A percentile compares a stretch with the other conserved stretches of the same genome.
Conservation (phyloP, 2,888 invertebrate genomes). For the Alentia gelatinosa region DNA sequence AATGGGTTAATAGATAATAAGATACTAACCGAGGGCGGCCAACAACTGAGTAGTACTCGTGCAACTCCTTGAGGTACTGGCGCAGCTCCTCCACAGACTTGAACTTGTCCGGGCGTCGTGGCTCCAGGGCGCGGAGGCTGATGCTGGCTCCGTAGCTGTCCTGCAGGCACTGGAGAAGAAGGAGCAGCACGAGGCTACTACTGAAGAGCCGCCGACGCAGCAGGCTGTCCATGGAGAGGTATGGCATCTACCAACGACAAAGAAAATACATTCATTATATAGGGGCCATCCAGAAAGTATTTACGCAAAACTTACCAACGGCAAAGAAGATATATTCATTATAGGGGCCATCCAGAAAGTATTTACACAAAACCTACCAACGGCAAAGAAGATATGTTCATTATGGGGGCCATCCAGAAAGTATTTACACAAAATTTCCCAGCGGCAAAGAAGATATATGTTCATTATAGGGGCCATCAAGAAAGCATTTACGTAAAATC, state of each 20-base stretch:
- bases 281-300: too few relatives aligned
- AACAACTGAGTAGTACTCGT: slow-evolving; percentile 44
- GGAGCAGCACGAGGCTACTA: not conserved
- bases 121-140: slow-evolving; percentile 5
- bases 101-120: slow-evolving; percentile 15
- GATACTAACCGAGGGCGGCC: not conserved
- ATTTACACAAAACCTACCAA: too few relatives aligned
- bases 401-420: too few relatives aligned
- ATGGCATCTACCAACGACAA: not conserved
- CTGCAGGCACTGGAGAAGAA: not conserved
- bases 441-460: too few relatives aligned
- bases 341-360: too few relatives aligned
- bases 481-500: too few relatives aligned
- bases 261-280: too few relatives aligned
- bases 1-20: not conserved
- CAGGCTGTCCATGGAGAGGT: not conserved
- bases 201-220: not conserved
- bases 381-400: too few relatives aligned
- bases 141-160: not conserved
- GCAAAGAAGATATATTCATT: too few relatives aligned
- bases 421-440: too few relatives aligned
- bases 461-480: too few relatives aligned
- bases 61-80: slow-evolving; percentile 11
- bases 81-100: slow-evolving; percentile 33
- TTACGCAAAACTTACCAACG: too few relatives aligned